Base-by-base conservation (phyloP, 2,113 vertebrate species). In the Triplophysa tibetana region DNA sequence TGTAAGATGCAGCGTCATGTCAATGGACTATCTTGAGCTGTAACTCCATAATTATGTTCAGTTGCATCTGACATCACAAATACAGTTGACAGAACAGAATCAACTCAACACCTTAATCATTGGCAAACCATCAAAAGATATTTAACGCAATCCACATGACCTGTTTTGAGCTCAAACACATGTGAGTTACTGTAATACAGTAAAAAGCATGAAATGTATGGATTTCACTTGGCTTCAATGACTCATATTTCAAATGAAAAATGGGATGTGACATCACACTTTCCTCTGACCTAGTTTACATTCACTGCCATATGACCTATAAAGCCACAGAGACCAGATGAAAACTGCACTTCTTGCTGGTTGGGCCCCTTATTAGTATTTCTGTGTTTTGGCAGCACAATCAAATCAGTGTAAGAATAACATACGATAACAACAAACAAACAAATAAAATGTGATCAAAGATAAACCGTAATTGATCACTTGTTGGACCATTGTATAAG, bases 121-220 rank as follows among this genome's bases (percentile, higher is more conserved):
- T 58, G 19, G 16, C 17, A 16, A 50, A 14, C 48, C 14, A 12
- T 2, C 43, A 45, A 45, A 45, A 12, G 43, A 12, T 2, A 58
- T 19, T 21, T 58, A 2, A 21, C 21, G 2, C 54, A 21, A 58
- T 58, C 54, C 8, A 6, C 2, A 19, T 58, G 54, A n/a, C 17
- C 54, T n/a, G 19, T 9, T 58, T 56, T n/a, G 6, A 19, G 17
- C 17, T 56, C 52, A 56, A 19, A 19, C 56, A 16, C 9, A 19
- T 43, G 48, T 29, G 66, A 74, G 45, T 13, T 63, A 38, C 79
- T 75, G 26, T 11, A 78, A 24, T 65, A 62, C 19, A 21, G 52
- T 78, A 74, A 62, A 54, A 78, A 62, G 76, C 61, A 78, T 68
- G 69, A 67, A 74, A 74, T 52, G 56, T 56, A 67, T 70, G 45